Percentiles rank a stretch among this genome's conserved stretches.
Conservation (phyloP, 2,888 invertebrate genomes). For the Myopa tessellatipennis region DNA sequence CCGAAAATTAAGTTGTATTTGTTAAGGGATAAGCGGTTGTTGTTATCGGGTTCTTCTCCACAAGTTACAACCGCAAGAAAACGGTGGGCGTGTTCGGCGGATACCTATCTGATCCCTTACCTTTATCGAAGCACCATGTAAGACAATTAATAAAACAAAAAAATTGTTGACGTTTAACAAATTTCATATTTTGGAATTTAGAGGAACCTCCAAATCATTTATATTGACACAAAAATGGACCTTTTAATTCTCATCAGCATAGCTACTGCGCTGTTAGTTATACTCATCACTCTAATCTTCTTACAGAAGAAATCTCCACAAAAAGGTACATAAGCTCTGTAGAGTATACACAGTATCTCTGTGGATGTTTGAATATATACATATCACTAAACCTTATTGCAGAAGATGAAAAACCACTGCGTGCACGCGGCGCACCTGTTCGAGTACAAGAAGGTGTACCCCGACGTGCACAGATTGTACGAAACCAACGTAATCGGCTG, state of each 20-base stretch:
- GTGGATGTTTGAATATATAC: background rate
- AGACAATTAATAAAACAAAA: too few relatives aligned
- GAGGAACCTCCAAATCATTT: background rate
- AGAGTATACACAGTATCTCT: background rate
- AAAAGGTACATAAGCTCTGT: slow-evolving; percentile 38
- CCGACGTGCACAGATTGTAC: slow-evolving; percentile 78
- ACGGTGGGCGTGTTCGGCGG: background rate
- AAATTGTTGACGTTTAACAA: slow-evolving; percentile 58
- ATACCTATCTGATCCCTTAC: background rate
- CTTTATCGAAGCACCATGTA: slow-evolving; percentile 12
- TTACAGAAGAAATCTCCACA: slow-evolving; percentile 57
- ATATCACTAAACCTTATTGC: background rate
- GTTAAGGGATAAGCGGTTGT: too few relatives aligned
- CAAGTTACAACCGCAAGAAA: too few relatives aligned
- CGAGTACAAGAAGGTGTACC: slow-evolving; percentile 71
- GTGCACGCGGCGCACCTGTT: slow-evolving; percentile 54
- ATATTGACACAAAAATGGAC: slow-evolving; percentile 65
- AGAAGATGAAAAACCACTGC: slow-evolving; percentile 46
- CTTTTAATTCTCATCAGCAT: slow-evolving; percentile 68
- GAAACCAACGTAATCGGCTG: slow-evolving; percentile 74
- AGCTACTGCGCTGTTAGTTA: slow-evolving; percentile 65
- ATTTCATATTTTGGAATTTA: background rate
- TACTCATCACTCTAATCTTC: slow-evolving; percentile 66
- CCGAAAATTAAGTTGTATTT: too few relatives aligned
- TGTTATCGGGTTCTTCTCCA: too few relatives aligned